phyloP scores from a whole-genome alignment of 2,888 invertebrate species.

The Parnassius mnemosyne region DNA sequence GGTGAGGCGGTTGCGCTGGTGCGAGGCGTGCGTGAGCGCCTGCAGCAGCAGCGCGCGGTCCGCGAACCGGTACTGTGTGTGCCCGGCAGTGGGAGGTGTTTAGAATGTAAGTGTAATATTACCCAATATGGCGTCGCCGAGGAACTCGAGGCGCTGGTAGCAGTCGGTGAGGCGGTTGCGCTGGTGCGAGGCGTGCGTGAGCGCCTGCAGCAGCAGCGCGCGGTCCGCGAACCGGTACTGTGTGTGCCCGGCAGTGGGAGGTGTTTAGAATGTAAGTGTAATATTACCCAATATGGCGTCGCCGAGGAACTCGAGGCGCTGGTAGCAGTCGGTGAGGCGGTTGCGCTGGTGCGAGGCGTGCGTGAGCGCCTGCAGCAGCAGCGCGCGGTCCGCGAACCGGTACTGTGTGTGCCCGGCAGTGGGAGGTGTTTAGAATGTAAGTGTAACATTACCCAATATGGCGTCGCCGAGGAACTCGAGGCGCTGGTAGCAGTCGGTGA shows the following conservation, averaged over 20 bases:
- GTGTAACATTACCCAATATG: conserved; percentile 80
- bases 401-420: no score
- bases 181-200: conserved; percentile 98
- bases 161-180: conserved; percentile 98
- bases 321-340: conserved; percentile 98
- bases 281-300: conserved; percentile 89
- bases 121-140: conserved; percentile 95
- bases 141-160: conserved; percentile 97
- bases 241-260: no score
- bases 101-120: conserved; percentile 1
- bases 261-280: no score
- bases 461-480: conserved; percentile 98
- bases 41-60: conserved; percentile 96
- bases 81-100: no score
- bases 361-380: conserved; percentile 97
- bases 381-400: conserved; percentile 93
- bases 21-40: conserved; percentile 98
- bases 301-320: conserved; percentile 96
- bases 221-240: conserved; percentile 93
- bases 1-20: conserved; percentile 94
- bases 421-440: no score
- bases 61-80: no score
- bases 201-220: conserved; percentile 95
- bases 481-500: conserved; percentile 99
- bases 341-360: conserved; percentile 98